Evolutionary conservation across 2,797 vertebrate species (phyloP), one percentile per base, ranked within the genome.

Genomic region (Anguilla megastoma): DNA sequence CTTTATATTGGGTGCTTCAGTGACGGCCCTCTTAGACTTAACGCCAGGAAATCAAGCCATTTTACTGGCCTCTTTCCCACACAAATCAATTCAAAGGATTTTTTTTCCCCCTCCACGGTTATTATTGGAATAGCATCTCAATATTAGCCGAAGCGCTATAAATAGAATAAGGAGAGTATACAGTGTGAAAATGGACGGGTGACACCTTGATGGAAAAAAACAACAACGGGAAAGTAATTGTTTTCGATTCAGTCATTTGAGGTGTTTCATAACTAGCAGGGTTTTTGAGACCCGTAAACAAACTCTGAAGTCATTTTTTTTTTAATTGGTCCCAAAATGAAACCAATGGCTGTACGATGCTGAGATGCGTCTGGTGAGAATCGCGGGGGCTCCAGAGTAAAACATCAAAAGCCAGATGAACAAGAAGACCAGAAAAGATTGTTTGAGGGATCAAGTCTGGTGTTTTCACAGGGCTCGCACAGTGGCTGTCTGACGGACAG

Each of bases 401-500:
- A 86, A 85, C 82, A 52, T 56, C 56, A 79, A 89, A 36, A 89
- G 56, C 71, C 54, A 14, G 82, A 87, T 50, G 14, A 84, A 36
- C 69, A 87, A 56, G 83, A 87, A 58, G 85, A 58, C 41, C 89
- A 88, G 91, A 93, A 92, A 87, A 88, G 89, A n/a, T 85, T 71
- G 45, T 33, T 33, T 85, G 87, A 76, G 48, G 27, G 50, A 71
- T 12, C 9, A 90, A 89, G 90, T 74, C 92, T 92, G 88, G 89
- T 92, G 93, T 95, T 95, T 95, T 93, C 92, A 93, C 93, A 94
- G 92, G 58, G 82, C 91, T 94, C 79, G 91, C 94, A 93, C 93
- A 94, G 94, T 93, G 84, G 90, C 95, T 95, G 95, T 95, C 95
- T 95, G 94, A 95, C 93, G 95, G 94, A 96, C 95, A 92, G 93